Conservation (phyloP, 2,888 invertebrate species). For the Drosophila pegasa region DNA sequence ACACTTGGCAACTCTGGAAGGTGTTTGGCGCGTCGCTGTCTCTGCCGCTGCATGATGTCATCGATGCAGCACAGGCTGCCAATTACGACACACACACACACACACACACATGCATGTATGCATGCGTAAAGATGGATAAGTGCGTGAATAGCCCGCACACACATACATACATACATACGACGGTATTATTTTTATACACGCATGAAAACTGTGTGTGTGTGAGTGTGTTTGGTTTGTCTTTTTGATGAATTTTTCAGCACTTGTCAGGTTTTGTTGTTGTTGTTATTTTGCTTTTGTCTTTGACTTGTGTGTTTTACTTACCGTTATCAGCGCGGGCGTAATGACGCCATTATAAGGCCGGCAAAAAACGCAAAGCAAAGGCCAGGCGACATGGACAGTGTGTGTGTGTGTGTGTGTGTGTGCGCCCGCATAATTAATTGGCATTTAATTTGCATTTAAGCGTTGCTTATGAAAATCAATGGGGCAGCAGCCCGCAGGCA, state of each 20-base stretch:
- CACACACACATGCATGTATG: conserved; percentile 9
- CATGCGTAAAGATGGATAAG: conserved; percentile 23
- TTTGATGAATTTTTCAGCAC: conserved; percentile 50
- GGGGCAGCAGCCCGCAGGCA: conserved; percentile 30
- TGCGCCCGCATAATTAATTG: conserved; percentile 49
- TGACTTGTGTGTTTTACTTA: conserved; percentile 26
- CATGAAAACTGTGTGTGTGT: conserved; percentile 10
- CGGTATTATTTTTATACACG: not conserved
- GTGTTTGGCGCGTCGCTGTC: conserved; percentile 59
- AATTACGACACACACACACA: conserved; percentile 62
- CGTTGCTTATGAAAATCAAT: conserved; percentile 47
- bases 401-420: conserved; percentile 7
- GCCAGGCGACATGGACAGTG: conserved; percentile 4
- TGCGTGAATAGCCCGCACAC: not conserved
- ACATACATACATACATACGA: conserved; percentile 1
- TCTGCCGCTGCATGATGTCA: conserved; percentile 69
- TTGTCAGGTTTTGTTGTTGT: conserved; percentile 45
- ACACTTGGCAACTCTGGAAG: conserved; percentile 52
- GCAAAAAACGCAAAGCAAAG: conserved; percentile 3
- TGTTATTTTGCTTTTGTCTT: conserved; percentile 19
- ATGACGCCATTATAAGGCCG: conserved; percentile 51
- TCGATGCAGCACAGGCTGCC: conserved; percentile 63
- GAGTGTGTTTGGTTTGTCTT: conserved; percentile 18
- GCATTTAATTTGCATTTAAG: conserved; percentile 53
- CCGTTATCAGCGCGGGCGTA: conserved; percentile 50